phyloP scores from a whole-genome alignment of 2,888 invertebrate species.

The Zeuzera pyrina region DNA sequence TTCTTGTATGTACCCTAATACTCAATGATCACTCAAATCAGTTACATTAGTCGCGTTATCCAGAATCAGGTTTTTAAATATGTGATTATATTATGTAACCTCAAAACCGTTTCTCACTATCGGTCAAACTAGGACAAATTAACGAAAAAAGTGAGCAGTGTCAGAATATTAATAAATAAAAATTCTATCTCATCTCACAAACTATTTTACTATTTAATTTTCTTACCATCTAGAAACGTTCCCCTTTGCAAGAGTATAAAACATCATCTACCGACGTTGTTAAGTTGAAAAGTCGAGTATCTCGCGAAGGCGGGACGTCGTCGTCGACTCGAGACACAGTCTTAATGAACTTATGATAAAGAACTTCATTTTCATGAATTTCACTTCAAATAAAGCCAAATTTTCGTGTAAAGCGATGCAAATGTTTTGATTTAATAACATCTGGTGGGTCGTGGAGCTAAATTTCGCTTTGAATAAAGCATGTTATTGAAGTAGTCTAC shows the following conservation, averaged over 20 bases:
- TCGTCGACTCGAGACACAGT: slow-evolving; percentile 22
- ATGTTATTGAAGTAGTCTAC: no score
- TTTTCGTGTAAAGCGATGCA: slow-evolving; percentile 22
- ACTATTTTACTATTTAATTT: slow-evolving; percentile 4
- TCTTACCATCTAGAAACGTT: no score
- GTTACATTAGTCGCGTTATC: no score
- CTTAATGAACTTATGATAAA: slow-evolving; percentile 50
- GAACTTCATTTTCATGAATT: slow-evolving; percentile 42
- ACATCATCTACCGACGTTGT: slow-evolving; percentile 8
- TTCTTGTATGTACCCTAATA: no score
- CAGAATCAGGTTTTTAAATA: no score
- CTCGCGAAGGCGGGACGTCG: slow-evolving; percentile 20
- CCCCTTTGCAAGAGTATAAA: no score
- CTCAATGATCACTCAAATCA: no score
- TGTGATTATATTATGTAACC: no score
- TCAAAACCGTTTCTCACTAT: no score
- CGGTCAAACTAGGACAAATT: no score
- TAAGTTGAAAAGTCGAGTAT: slow-evolving; percentile 30
- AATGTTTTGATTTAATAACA: slow-evolving; percentile 41
- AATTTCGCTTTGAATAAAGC: slow-evolving; percentile 1
- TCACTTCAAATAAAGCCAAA: slow-evolving; percentile 31
- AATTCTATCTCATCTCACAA: neutral
- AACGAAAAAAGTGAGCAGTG: no score
- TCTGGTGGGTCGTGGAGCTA: slow-evolving; percentile 8
- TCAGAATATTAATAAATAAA: neutral